These are phyloP conservation scores for Myiagra hebetior DNA, from an alignment of 2,113 vertebrate genomes.

Conservation along the genomic window DNA sequence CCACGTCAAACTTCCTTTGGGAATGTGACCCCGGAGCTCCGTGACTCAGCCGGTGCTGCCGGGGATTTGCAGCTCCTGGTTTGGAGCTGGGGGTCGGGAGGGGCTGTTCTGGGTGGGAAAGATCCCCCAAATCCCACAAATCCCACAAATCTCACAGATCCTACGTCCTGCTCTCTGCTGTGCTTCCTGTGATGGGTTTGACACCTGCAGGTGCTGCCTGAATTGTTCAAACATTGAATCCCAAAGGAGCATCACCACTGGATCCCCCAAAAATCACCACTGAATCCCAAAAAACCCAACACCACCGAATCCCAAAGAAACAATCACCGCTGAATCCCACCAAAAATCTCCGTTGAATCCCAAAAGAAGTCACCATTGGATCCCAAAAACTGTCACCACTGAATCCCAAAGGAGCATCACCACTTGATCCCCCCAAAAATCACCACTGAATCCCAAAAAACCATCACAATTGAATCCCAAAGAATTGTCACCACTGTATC, in stretches of 20 bases:
- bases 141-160: not conserved
- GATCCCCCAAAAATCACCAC: not conserved
- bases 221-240: rapidly evolving
- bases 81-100: rapidly evolving
- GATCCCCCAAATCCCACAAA: too few species aligned
- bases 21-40: rapidly evolving
- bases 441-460: too few species aligned
- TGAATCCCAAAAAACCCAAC: not conserved
- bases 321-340: not conserved
- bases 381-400: too few species aligned
- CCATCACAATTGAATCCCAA: rapidly evolving
- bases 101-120: not conserved
- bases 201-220: not conserved
- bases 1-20: rapidly evolving
- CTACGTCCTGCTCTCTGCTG: rapidly evolving
- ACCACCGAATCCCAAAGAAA: not conserved
- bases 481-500: not conserved
- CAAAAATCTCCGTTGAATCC: not conserved
- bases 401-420: not conserved
- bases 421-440: not conserved
- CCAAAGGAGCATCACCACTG: rapidly evolving
- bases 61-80: not conserved
- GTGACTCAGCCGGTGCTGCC: not conserved
- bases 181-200: not conserved
- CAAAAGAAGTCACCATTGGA: too few species aligned